phyloP scores from a whole-genome alignment of 2,888 invertebrate species.

The Candidula unifasciata region DNA sequence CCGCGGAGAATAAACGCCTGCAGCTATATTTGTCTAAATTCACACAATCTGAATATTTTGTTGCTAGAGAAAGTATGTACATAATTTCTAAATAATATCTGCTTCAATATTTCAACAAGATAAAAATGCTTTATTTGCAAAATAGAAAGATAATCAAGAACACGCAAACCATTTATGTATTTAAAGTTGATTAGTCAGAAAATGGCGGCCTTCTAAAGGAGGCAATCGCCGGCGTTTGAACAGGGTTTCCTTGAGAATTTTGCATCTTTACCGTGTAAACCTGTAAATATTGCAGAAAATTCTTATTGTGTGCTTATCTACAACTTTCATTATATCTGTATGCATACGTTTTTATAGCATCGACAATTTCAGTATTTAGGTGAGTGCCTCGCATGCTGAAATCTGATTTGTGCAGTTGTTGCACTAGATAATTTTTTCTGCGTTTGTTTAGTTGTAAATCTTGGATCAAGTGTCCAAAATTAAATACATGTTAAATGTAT shows the following conservation, averaged over 20 bases:
- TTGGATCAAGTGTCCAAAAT: too few species aligned
- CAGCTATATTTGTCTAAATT: neutral
- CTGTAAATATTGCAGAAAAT: slow-evolving; percentile 20
- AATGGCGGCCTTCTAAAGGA: slow-evolving; percentile 50
- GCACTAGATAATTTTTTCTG: too few species aligned
- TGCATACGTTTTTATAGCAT: too few species aligned
- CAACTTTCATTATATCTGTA: neutral
- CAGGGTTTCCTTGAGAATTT: slow-evolving; percentile 2
- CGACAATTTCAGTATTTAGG: neutral
- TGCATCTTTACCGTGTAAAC: neutral
- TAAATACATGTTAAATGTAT: neutral
- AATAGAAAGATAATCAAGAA: neutral
- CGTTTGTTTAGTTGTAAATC: too few species aligned
- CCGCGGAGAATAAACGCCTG: slow-evolving; percentile 34
- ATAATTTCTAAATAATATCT: too few species aligned
- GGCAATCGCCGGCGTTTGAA: slow-evolving; percentile 48
- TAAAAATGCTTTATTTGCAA: neutral
- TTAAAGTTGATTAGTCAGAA: slow-evolving; percentile 28
- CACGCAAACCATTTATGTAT: neutral
- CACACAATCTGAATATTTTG: neutral
- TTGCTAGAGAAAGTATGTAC: neutral
- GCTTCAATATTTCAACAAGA: neutral
- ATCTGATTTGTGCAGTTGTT: too few species aligned
- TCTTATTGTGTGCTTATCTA: neutral
- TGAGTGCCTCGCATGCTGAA: neutral